These are phyloP conservation scores for Procavia capensis DNA, from an alignment of 2,113 vertebrate species.

Conservation along the genomic window DNA sequence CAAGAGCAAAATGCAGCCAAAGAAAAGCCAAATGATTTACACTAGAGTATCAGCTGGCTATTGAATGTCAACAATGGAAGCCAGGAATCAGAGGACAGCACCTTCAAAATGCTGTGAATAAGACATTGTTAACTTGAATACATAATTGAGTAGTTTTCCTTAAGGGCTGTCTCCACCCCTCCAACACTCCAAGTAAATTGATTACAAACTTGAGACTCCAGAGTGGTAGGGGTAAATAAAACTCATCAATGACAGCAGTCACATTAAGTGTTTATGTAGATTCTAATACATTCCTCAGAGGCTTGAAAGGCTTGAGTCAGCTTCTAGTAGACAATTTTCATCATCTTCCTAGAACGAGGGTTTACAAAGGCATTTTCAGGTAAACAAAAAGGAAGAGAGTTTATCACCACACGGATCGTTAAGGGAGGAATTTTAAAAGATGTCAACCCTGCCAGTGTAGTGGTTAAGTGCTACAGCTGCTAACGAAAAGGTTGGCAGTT, in stretches of 20 bases:
- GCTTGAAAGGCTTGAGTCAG: background rate
- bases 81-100: background rate
- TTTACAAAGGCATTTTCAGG: constrained; percentile 15
- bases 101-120: background rate
- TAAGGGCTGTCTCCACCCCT: background rate
- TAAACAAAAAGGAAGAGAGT: background rate
- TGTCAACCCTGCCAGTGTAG: too few species aligned
- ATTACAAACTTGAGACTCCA: background rate
- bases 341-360: background rate
- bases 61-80: background rate
- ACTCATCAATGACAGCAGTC: background rate
- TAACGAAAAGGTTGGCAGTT: too few species aligned
- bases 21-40: background rate
- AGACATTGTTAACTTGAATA: background rate
- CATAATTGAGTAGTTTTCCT: background rate
- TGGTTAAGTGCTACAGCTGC: too few species aligned
- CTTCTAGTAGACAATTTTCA: background rate
- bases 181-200: background rate
- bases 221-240: background rate
- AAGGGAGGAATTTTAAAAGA: constrained; percentile 13
- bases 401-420: background rate
- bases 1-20: background rate
- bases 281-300: too few species aligned
- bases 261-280: background rate
- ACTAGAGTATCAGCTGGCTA: background rate